Conservation (phyloP, 2,888 invertebrate genomes). For the Orthosia incerta region DNA sequence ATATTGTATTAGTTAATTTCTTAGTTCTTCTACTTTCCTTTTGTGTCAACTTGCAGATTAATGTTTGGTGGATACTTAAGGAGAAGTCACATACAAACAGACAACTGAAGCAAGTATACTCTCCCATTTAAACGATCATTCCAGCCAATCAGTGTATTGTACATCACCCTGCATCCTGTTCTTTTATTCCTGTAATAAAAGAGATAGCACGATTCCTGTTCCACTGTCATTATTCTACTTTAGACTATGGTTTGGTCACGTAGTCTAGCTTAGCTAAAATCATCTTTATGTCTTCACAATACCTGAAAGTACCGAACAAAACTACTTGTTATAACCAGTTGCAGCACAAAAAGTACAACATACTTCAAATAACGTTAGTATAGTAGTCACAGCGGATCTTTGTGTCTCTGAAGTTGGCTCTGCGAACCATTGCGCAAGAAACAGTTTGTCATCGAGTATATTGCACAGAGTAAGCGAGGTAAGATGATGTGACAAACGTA, state of each 20-base stretch:
- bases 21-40: neutral
- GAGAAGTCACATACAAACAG: neutral
- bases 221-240: neutral
- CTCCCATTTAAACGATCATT: constrained; percentile 29
- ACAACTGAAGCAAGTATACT: constrained; percentile 30
- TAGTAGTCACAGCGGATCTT: too few relatives aligned
- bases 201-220: constrained; percentile 15
- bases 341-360: neutral
- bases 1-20: too few relatives aligned
- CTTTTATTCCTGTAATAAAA: constrained; percentile 14
- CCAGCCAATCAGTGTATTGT: constrained; percentile 44
- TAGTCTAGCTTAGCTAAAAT: neutral
- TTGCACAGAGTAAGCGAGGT: too few relatives aligned
- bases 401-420: too few relatives aligned
- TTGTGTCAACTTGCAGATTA: too few relatives aligned
- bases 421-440: too few relatives aligned
- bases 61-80: neutral
- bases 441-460: too few relatives aligned
- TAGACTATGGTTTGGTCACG: neutral
- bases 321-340: constrained; percentile 10
- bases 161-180: constrained; percentile 26
- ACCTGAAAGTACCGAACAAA: neutral
- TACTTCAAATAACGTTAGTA: constrained; percentile 16
- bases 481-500: too few relatives aligned
- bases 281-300: neutral